A percentile compares a stretch with the other conserved stretches of the same genome.
Conservation (phyloP, 2,888 invertebrate species). For the Macrophya alboannulata region DNA sequence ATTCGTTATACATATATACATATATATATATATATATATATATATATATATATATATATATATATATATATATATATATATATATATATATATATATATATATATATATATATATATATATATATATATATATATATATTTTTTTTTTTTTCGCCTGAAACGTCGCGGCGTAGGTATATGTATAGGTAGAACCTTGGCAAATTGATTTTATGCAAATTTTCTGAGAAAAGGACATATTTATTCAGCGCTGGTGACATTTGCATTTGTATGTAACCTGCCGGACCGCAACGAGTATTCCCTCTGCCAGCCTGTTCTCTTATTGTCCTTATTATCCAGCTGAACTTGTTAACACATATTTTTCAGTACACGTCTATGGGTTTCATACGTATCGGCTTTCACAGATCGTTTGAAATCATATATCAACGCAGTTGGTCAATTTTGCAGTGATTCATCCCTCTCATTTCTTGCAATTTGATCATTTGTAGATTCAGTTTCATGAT, state of each 20-base stretch:
- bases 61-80: too few relatives aligned
- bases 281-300: slow-evolving; percentile 10
- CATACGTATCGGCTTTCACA: not conserved
- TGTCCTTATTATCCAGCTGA: not conserved
- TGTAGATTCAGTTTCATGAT: too few relatives aligned
- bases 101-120: too few relatives aligned
- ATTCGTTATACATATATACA: not conserved
- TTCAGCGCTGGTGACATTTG: slow-evolving; percentile 46
- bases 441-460: not conserved
- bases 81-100: too few relatives aligned
- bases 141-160: slow-evolving; percentile 2
- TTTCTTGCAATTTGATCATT: too few relatives aligned
- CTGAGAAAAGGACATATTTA: slow-evolving; percentile 48
- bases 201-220: slow-evolving; percentile 68
- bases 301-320: not conserved
- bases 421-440: not conserved
- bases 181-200: slow-evolving; percentile 49
- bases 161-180: slow-evolving; percentile 8
- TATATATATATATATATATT: not conserved
- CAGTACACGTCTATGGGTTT: not conserved
- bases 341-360: not conserved
- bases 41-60: too few relatives aligned
- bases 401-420: not conserved
- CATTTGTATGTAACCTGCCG: slow-evolving; percentile 44
- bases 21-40: too few relatives aligned